Evolutionary conservation across 2,113 vertebrate genomes (phyloP).

Genomic region (Paracanthobrama guichenoti): DNA sequence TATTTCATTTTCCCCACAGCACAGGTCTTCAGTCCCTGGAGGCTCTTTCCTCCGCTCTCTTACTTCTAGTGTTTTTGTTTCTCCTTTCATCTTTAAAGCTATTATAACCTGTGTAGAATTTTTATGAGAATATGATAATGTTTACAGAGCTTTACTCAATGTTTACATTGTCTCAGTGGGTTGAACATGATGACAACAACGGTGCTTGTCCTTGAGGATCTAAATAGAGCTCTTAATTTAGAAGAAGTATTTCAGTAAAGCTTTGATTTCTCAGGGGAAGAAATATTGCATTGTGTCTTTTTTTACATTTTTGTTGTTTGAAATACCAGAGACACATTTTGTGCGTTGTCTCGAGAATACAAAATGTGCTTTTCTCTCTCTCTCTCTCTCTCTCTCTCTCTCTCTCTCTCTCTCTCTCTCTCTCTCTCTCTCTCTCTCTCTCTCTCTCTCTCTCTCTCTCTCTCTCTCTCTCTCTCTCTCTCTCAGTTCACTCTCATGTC

Average conservation of each 20-base stretch:
- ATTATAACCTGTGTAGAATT: slow-evolving; percentile 24
- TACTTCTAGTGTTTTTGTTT: neutral
- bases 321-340: slow-evolving; percentile 25
- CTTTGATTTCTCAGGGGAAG: slow-evolving; percentile 11
- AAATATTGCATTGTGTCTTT: slow-evolving; percentile 24
- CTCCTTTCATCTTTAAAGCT: neutral
- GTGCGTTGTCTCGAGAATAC: slow-evolving; percentile 4
- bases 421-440: slow-evolving; percentile 23
- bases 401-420: slow-evolving; percentile 27
- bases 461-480: slow-evolving; percentile 22
- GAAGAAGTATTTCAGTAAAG: neutral
- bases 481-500: slow-evolving; percentile 1
- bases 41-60: neutral
- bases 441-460: slow-evolving; percentile 23
- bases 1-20: neutral
- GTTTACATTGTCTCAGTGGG: neutral
- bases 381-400: slow-evolving; percentile 26
- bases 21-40: neutral
- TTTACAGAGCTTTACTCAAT: slow-evolving; percentile 15
- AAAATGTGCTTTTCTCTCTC: slow-evolving; percentile 8
- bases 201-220: slow-evolving; percentile 26
- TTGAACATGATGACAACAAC: slow-evolving; percentile 12
- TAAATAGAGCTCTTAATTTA: slow-evolving; percentile 29
- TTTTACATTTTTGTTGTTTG: slow-evolving; percentile 10
- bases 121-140: slow-evolving; percentile 23